Evolutionary conservation across 2,113 vertebrate genomes (phyloP).

Genomic region (Steatornis caripensis): DNA sequence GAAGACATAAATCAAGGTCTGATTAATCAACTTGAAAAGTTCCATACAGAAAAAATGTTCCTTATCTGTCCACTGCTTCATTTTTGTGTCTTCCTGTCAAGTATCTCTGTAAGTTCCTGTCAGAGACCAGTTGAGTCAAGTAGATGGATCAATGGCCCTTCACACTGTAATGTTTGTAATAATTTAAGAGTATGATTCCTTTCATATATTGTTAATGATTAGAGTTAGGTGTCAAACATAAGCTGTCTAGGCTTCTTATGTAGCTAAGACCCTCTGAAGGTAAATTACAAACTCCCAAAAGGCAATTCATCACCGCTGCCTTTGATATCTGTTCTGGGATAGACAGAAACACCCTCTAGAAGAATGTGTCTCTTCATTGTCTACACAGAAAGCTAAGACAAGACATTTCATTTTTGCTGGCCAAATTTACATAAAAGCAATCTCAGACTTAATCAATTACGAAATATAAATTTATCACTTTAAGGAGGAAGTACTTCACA

Average conservation of each 20-base stretch:
- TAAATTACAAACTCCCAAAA: neutral
- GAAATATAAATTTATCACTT: constrained; percentile 20
- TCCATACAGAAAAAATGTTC: neutral
- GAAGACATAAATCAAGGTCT: neutral
- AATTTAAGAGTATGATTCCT: neutral
- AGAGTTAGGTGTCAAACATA: neutral
- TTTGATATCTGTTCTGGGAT: neutral
- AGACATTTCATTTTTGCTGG: neutral
- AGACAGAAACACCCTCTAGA: neutral
- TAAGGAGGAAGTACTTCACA: neutral
- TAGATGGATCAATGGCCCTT: neutral
- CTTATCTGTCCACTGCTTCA: neutral
- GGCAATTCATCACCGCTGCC: neutral
- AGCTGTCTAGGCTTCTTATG: neutral
- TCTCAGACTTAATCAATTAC: constrained; percentile 43
- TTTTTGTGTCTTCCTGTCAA: neutral
- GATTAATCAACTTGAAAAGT: neutral
- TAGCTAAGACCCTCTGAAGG: neutral
- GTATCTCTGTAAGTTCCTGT: neutral
- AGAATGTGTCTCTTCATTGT: neutral
- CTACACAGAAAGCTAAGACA: neutral
- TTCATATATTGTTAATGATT: neutral
- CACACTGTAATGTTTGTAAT: neutral
- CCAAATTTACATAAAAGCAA: constrained; percentile 52
- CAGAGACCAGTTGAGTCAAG: neutral